Evolutionary conservation across 2,113 vertebrate species (phyloP).

Genomic region (Coreoperca whiteheadi): DNA sequence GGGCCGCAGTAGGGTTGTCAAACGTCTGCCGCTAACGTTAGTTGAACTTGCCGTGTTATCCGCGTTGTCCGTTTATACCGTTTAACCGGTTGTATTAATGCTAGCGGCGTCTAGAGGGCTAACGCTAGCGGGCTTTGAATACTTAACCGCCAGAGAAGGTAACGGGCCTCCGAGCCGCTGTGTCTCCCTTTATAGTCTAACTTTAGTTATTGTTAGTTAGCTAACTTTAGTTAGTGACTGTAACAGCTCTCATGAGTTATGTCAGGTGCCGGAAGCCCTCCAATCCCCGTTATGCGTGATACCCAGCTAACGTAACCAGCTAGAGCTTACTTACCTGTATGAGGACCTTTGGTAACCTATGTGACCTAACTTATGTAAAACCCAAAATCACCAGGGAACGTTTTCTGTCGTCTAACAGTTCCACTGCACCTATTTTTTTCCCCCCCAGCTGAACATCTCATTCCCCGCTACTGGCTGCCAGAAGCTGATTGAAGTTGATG

Average conservation of each 20-base stretch:
- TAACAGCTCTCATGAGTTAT: fast-evolving
- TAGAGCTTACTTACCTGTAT: not conserved
- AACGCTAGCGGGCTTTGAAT: not conserved
- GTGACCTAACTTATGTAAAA: not conserved
- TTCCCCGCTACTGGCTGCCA: constrained; percentile 99
- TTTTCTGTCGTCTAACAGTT: not conserved
- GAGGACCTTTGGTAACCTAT: not conserved
- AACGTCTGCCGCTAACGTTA: fast-evolving
- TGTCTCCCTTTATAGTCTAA: not conserved
- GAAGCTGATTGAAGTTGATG: constrained; percentile 97
- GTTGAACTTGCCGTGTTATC: fast-evolving
- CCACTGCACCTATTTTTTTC: fast-evolving
- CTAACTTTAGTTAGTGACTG: no score
- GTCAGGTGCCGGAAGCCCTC: no score
- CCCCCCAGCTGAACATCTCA: constrained; percentile 98
- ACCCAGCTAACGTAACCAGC: fast-evolving
- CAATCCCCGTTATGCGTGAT: not conserved
- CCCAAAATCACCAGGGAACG: fast-evolving
- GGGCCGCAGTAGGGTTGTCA: fast-evolving
- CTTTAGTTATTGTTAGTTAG: no score
- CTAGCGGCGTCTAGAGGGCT: not conserved
- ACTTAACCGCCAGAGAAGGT: constrained; percentile 1
- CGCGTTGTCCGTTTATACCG: fast-evolving
- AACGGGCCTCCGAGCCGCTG: constrained; percentile 33
- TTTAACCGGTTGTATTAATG: no score